phyloP scores from a whole-genome alignment of 2,888 invertebrate species.

The Epinotia bilunana region DNA sequence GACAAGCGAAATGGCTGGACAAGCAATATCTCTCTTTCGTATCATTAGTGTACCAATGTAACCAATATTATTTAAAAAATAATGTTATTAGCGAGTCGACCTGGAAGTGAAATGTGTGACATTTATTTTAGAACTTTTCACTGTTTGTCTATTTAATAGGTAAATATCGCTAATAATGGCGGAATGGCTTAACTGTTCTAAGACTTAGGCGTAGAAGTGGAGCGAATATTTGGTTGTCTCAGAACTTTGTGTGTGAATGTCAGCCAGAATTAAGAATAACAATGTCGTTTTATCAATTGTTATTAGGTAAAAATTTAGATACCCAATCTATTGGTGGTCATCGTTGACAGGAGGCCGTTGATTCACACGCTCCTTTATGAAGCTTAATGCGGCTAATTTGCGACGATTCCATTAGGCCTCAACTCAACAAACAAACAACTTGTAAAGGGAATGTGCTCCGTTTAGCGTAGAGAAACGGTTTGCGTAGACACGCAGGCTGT shows the following conservation, averaged over 20 bases:
- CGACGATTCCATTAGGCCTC: constrained; percentile 21
- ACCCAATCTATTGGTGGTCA: constrained; percentile 12
- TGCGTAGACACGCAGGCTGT: neutral
- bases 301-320: too few species aligned
- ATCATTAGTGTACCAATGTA: neutral
- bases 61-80: neutral
- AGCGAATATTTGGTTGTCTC: too few species aligned
- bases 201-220: too few species aligned
- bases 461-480: constrained; percentile 1
- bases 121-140: neutral
- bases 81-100: neutral
- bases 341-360: constrained; percentile 5
- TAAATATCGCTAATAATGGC: neutral
- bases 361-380: constrained; percentile 25
- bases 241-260: too few species aligned
- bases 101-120: neutral
- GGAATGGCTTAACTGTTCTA: too few species aligned
- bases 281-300: too few species aligned
- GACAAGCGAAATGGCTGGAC: neutral
- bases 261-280: too few species aligned
- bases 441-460: neutral
- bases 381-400: constrained; percentile 28
- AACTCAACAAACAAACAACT: constrained; percentile 16
- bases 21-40: neutral
- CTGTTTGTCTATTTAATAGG: neutral